These are phyloP conservation scores for Nysson spinosus DNA, from an alignment of 2,888 invertebrate genomes.

Conservation along the genomic window DNA sequence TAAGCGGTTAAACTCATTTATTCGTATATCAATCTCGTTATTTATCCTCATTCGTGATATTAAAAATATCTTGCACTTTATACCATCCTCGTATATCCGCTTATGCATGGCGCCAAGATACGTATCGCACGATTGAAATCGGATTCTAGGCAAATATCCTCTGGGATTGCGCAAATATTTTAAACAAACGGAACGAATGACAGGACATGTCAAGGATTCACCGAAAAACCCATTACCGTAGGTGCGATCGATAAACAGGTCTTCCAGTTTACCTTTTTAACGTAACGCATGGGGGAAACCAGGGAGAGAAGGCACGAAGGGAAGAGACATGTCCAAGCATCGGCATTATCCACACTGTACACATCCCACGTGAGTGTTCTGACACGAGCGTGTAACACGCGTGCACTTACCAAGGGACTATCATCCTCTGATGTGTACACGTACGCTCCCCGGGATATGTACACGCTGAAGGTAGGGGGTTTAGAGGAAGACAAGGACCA, in stretches of 20 bases:
- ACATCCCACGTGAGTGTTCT: conserved; percentile 25
- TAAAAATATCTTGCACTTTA: neutral
- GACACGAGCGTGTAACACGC: conserved; percentile 20
- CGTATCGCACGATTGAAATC: neutral
- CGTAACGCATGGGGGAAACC: neutral
- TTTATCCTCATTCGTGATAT: conserved; percentile 8
- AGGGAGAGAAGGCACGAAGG: neutral
- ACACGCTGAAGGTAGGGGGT: too few relatives aligned
- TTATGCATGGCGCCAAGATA: neutral
- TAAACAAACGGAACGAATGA: conserved; percentile 2
- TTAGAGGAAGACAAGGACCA: conserved; percentile 35
- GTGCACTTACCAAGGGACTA: conserved; percentile 25
- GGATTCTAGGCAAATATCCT: neutral
- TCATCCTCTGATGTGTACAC: conserved; percentile 33
- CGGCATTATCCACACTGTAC: conserved; percentile 44
- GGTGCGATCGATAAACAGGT: conserved; percentile 41
- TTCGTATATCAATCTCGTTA: conserved; percentile 12
- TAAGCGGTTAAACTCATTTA: too few relatives aligned
- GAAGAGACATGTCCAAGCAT: conserved; percentile 32
- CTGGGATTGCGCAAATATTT: neutral
- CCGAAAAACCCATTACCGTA: conserved; percentile 15
- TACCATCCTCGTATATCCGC: neutral
- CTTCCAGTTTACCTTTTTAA: conserved; percentile 35
- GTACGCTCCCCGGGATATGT: conserved; percentile 31
- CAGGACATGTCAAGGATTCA: neutral